Conservation (phyloP, 2,113 vertebrate species). For the Galeopterus variegatus region DNA sequence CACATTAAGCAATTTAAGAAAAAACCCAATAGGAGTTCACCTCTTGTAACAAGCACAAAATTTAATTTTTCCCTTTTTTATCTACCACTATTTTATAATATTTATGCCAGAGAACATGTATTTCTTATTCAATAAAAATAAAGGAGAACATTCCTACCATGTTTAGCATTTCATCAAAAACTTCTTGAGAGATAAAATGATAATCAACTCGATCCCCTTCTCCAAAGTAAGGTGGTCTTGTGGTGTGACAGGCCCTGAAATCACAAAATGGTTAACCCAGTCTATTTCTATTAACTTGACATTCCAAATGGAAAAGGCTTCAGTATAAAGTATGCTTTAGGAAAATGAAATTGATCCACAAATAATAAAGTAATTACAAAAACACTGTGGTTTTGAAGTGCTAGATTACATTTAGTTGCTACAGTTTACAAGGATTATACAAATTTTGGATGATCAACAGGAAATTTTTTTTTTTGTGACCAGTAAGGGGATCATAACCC, state of each 20-base stretch:
- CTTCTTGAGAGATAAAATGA: slow-evolving; percentile 93
- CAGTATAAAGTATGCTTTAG: slow-evolving; percentile 13
- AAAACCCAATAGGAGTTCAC: neutral
- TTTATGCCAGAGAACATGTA: neutral
- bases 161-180: slow-evolving; percentile 92
- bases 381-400: neutral
- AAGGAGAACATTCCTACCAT: slow-evolving; percentile 86
- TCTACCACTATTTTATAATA: neutral
- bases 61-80: neutral
- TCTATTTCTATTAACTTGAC: slow-evolving; percentile 57
- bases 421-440: neutral
- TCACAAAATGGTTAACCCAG: slow-evolving; percentile 37
- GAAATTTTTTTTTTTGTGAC: too few species aligned
- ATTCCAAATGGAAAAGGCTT: neutral
- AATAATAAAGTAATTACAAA: neutral
- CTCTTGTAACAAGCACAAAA: neutral
- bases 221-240: slow-evolving; percentile 92
- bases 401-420: neutral
- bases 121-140: neutral
- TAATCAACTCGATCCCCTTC: slow-evolving; percentile 95
- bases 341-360: neutral
- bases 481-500: too few species aligned
- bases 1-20: neutral
- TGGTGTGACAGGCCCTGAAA: slow-evolving; percentile 95
- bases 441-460: neutral